Evolutionary conservation across 2,113 vertebrate species (phyloP).

Genomic region (Hydrochoerus hydrochaeris): DNA sequence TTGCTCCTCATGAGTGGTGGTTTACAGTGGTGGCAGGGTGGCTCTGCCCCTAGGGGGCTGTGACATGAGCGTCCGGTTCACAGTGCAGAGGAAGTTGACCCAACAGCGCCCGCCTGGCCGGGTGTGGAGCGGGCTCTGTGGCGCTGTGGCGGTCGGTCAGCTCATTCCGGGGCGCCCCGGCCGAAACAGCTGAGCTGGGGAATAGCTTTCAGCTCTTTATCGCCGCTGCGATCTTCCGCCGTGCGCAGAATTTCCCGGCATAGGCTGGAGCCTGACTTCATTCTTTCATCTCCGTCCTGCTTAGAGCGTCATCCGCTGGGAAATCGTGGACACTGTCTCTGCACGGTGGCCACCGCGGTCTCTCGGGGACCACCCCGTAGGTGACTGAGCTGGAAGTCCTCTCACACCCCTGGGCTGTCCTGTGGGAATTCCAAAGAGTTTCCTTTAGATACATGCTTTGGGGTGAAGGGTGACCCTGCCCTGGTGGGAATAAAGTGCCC

Average conservation of each 20-base stretch:
- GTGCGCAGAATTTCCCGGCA: constrained; percentile 51
- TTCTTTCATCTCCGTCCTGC: not conserved
- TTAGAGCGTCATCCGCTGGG: not conserved
- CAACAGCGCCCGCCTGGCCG: not conserved
- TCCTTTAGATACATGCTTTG: not conserved
- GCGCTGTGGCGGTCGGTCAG: not conserved
- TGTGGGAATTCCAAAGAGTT: not conserved
- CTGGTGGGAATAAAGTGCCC: not conserved
- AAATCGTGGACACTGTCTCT: not conserved
- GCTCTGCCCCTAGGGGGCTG: not conserved
- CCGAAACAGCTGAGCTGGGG: constrained; percentile 67
- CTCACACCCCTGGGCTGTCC: accelerated
- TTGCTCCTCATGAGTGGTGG: not conserved
- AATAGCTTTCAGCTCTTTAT: constrained; percentile 74
- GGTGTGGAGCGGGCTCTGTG: not conserved
- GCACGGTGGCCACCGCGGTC: accelerated
- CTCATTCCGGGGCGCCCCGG: not conserved
- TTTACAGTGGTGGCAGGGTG: not conserved
- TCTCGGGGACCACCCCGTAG: accelerated
- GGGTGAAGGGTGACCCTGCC: not conserved
- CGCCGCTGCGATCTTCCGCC: constrained; percentile 63
- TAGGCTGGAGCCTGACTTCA: constrained; percentile 69
- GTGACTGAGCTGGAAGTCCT: not conserved
- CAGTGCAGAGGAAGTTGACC: not conserved
- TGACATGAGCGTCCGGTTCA: not conserved